phyloP scores from a whole-genome alignment of 2,797 vertebrate species.

The Epinephelus coioides region DNA sequence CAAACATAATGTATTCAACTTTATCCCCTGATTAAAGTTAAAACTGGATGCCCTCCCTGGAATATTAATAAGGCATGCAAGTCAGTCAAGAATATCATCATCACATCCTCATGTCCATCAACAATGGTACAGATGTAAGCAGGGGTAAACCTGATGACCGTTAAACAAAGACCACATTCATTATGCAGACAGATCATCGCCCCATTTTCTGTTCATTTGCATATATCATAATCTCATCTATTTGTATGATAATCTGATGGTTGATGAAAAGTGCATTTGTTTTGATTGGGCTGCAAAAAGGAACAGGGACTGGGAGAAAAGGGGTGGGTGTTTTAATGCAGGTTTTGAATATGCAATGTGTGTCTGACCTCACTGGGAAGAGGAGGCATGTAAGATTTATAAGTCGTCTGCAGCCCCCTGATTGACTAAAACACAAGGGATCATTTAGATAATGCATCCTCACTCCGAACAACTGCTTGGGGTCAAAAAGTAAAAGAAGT shows the following conservation, averaged over 20 bases:
- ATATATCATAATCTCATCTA: constrained; percentile 76
- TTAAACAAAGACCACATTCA: constrained; percentile 80
- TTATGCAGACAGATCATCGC: constrained; percentile 78
- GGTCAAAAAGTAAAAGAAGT: constrained; percentile 61
- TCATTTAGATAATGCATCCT: constrained; percentile 79
- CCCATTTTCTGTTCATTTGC: constrained; percentile 74
- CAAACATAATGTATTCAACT: constrained; percentile 50
- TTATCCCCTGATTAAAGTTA: constrained; percentile 53
- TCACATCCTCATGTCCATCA: constrained; percentile 74
- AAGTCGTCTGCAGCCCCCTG: constrained; percentile 75
- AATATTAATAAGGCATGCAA: constrained; percentile 74
- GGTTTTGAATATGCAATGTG: constrained; percentile 83
- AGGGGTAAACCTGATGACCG: constrained; percentile 71
- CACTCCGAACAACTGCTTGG: constrained; percentile 60
- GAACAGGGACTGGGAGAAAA: constrained; percentile 25
- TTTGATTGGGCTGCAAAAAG: constrained; percentile 57
- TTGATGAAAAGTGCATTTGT: constrained; percentile 68
- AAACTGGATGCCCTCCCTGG: constrained; percentile 38
- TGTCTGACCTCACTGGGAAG: constrained; percentile 78
- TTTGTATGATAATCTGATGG: constrained; percentile 80
- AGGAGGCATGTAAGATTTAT: constrained; percentile 84
- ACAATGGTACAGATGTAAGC: constrained; percentile 78
- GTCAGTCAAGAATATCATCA: constrained; percentile 78
- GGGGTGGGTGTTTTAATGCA: constrained; percentile 73
- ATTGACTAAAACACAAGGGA: constrained; percentile 84